Base-by-base conservation (phyloP, 2,888 invertebrate species). In the Gibbula magus region DNA sequence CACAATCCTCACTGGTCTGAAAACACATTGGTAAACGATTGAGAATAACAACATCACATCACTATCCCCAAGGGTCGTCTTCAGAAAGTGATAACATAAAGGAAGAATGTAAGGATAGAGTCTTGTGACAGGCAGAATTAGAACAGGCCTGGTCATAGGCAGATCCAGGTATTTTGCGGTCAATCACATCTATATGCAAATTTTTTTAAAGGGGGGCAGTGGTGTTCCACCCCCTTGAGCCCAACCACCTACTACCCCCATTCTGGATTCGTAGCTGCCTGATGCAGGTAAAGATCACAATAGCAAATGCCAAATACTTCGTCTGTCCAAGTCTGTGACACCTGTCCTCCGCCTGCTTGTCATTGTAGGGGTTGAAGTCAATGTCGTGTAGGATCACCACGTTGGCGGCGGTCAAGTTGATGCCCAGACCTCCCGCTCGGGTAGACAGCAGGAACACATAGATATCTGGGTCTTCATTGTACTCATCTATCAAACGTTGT, bases 321-420 rank as follows among this genome's bases (percentile, higher is more conserved):
- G 92, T 94, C 90, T 95, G 95, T n/a, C 95, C 95, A 13, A 95
- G 93, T 79, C 95, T 91, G 88, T 95, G 95, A 89, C 95, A 96
- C 91, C 96, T 94, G 94, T 99, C 99, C 92, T 99, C 98, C 0
- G 99, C 99, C 93, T 98, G 94, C 86, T 98, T 98, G 93, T 99
- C 99, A 93, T 99, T 99, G 93, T 99, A 98, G 0, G 99, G 99
- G 94, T 99, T 99, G 93, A 98, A 98, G 94, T 99, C 99, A 76
- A 99, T 97, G 91, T 99, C 99, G 93, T 99, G 98, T 85, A 99
- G 96, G 88, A 98, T 96, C 86, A 99, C 99, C 16, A 97, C 97
- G 94, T 99, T 98, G 0, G 99, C 99, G 0, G 97, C 96, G 0
- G 92, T 92, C 77, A 93, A 84, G 82, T 93, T 93, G 84, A 93